Evolutionary conservation across 2,888 invertebrate genomes (phyloP).

Genomic region (Nesidiocoris tenuis): DNA sequence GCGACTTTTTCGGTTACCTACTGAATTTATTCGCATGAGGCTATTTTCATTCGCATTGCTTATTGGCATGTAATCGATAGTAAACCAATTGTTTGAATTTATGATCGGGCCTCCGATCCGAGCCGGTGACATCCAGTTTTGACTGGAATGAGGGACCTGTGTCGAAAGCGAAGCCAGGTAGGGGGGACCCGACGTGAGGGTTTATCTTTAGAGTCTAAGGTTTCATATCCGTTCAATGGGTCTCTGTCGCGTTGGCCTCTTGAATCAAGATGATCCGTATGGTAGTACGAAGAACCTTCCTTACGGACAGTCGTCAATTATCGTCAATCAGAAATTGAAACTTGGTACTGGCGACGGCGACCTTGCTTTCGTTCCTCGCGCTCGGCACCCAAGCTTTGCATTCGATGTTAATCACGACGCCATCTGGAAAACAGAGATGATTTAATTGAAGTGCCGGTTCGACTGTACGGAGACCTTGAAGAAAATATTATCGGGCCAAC

Average conservation of each 20-base stretch:
- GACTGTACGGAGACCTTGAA: neutral
- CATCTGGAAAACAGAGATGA: conserved; percentile 52
- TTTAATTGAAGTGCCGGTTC: neutral
- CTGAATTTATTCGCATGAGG: neutral
- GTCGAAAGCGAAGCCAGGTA: conserved; percentile 9
- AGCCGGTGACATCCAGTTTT: conserved; percentile 3
- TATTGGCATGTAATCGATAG: neutral
- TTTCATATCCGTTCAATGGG: neutral
- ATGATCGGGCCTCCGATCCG: neutral
- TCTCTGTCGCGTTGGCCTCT: too few species aligned
- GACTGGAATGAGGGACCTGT: neutral
- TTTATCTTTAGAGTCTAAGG: neutral
- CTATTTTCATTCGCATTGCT: neutral
- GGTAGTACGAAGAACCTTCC: neutral
- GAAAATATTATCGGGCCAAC: too few species aligned
- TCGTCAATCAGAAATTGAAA: conserved; percentile 58
- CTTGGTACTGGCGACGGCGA: conserved; percentile 57
- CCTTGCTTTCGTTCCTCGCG: conserved; percentile 56
- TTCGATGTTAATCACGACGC: conserved; percentile 56
- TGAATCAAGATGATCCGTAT: too few species aligned
- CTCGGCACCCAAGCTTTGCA: conserved; percentile 57
- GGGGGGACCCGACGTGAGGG: conserved; percentile 5
- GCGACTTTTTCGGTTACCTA: too few species aligned
- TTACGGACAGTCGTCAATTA: neutral
- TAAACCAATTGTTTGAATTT: neutral